Percentiles rank a stretch among this genome's conserved stretches.
Conservation (phyloP, 2,113 vertebrate genomes). For the Chlorocebus sabaeus region DNA sequence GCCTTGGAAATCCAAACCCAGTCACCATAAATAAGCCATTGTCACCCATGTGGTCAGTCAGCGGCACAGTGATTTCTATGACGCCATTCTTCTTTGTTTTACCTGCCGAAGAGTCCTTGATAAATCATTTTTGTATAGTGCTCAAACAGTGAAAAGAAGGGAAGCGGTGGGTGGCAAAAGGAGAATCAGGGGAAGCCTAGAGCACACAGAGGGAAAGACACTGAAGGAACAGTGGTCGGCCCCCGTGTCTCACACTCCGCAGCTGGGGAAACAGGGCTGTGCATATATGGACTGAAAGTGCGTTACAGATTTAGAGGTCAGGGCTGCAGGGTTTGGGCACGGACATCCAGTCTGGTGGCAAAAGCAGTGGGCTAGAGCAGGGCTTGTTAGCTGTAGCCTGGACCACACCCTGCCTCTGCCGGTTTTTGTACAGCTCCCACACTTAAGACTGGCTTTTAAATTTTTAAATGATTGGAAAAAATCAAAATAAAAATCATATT, state of each 20-base stretch:
- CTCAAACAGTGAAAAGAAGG: neutral
- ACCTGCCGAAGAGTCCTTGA: neutral
- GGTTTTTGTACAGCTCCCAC: neutral
- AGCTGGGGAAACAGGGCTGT: too few relatives aligned
- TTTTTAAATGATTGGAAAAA: neutral
- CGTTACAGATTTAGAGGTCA: neutral
- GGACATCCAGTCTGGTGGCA: neutral
- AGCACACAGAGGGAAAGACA: neutral
- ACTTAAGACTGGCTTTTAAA: neutral
- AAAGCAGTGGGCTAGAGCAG: too few relatives aligned
- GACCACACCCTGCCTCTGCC: neutral
- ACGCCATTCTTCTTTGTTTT: neutral
- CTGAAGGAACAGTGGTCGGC: too few relatives aligned
- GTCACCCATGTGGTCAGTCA: rapidly evolving
- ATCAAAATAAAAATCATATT: neutral
- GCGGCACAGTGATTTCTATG: neutral
- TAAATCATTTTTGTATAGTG: too few relatives aligned
- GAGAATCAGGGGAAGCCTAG: neutral
- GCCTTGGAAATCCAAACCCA: neutral
- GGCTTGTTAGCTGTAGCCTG: neutral
- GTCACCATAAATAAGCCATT: neutral
- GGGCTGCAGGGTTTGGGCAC: too few relatives aligned
- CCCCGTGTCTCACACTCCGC: too few relatives aligned
- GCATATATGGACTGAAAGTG: neutral
- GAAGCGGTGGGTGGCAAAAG: neutral